phyloP scores from a whole-genome alignment of 2,888 invertebrate genomes.

The Nemotelus nigrinus region DNA sequence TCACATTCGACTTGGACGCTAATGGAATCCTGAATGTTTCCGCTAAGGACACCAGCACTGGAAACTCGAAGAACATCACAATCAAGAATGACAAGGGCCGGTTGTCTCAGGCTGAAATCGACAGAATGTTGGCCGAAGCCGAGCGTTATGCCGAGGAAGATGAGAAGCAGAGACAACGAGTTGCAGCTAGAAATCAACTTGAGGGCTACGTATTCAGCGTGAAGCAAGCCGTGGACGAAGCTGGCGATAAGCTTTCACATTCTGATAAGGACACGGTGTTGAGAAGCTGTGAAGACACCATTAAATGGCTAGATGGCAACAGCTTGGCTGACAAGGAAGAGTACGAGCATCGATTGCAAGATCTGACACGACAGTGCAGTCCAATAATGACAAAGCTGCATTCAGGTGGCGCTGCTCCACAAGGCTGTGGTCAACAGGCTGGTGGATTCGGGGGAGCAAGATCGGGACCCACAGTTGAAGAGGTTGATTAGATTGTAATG shows the following conservation, averaged over 20 bases:
- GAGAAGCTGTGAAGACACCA: slow-evolving; percentile 72
- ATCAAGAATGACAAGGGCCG: slow-evolving; percentile 89
- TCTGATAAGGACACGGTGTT: slow-evolving; percentile 74
- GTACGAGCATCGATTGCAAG: slow-evolving; percentile 75
- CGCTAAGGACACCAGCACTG: slow-evolving; percentile 81
- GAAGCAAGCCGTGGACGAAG: slow-evolving; percentile 72
- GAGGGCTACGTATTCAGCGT: slow-evolving; percentile 80
- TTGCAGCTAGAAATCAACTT: slow-evolving; percentile 78
- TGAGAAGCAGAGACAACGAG: slow-evolving; percentile 73
- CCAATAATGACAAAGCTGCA: slow-evolving; percentile 82
- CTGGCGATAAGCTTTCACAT: slow-evolving; percentile 71
- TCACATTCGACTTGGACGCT: slow-evolving; percentile 89
- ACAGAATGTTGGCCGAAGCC: slow-evolving; percentile 83
- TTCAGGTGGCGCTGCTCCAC: slow-evolving; percentile 61
- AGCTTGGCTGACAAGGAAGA: slow-evolving; percentile 77
- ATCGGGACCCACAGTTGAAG: slow-evolving; percentile 71
- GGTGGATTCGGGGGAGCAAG: slow-evolving; percentile 59
- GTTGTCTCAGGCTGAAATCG: slow-evolving; percentile 86
- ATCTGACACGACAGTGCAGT: slow-evolving; percentile 74
- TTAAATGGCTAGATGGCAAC: slow-evolving; percentile 82
- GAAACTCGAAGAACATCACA: slow-evolving; percentile 81
- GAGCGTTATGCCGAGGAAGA: slow-evolving; percentile 83
- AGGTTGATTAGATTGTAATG: slow-evolving; percentile 67
- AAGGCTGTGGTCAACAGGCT: slow-evolving; percentile 56
- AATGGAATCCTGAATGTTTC: slow-evolving; percentile 88